phyloP scores from a whole-genome alignment of 2,888 invertebrate genomes.

The Agapostemon virescens region DNA sequence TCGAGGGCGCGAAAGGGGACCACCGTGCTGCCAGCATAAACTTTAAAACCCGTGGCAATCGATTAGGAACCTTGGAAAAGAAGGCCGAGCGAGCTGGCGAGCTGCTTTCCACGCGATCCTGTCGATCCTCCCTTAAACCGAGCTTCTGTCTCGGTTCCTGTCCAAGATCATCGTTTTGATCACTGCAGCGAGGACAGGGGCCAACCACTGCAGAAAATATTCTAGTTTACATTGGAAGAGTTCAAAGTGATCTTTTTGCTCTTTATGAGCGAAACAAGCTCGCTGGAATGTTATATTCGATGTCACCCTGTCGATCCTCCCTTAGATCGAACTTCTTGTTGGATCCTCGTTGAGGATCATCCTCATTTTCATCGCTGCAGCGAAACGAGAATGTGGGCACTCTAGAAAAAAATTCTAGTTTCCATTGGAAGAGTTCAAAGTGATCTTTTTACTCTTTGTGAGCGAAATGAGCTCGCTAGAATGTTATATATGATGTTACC shows the following conservation, averaged over 20 bases:
- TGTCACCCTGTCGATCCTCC: slow-evolving; percentile 18
- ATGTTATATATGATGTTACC: not conserved
- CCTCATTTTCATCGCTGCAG: not conserved
- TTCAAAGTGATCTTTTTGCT: not conserved
- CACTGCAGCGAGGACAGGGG: not conserved
- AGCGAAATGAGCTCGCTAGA: slow-evolving; percentile 35
- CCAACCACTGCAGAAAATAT: not conserved
- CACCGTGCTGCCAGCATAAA: slow-evolving; percentile 70
- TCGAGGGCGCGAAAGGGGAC: slow-evolving; percentile 58
- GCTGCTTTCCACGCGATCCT: slow-evolving; percentile 4
- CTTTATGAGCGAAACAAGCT: slow-evolving; percentile 19
- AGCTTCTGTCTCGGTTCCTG: not conserved
- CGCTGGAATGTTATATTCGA: slow-evolving; percentile 16
- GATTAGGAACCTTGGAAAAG: slow-evolving; percentile 74
- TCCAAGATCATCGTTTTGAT: not conserved
- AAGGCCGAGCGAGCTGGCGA: slow-evolving; percentile 58
- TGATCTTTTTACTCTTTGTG: not conserved
- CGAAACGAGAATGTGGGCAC: not conserved
- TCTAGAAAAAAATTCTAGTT: no score
- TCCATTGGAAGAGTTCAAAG: not conserved
- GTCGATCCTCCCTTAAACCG: slow-evolving; percentile 24
- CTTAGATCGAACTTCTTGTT: slow-evolving; percentile 7
- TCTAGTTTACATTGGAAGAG: not conserved
- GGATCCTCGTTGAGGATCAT: not conserved
- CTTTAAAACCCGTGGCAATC: slow-evolving; percentile 78